phyloP scores from a whole-genome alignment of 2,113 vertebrate genomes.

The Raphicerus campestris region DNA sequence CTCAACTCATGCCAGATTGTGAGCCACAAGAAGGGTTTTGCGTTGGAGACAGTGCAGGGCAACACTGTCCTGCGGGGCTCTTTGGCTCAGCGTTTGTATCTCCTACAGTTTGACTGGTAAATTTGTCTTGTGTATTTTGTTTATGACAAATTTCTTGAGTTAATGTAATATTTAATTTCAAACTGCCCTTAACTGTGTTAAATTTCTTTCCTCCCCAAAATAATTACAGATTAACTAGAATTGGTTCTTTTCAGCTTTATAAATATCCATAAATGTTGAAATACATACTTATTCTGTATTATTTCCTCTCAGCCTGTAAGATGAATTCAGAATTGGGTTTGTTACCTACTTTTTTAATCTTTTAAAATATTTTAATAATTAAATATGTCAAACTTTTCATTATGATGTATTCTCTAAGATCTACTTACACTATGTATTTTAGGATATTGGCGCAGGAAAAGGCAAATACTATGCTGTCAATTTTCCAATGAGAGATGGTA shows the following conservation, averaged over 20 bases:
- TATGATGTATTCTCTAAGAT: neutral
- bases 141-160: neutral
- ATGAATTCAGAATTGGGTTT: neutral
- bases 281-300: neutral
- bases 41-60: neutral
- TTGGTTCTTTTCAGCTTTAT: neutral
- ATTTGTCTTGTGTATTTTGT: neutral
- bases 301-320: neutral
- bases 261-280: neutral
- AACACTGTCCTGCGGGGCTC: neutral
- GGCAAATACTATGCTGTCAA: conserved; percentile 91
- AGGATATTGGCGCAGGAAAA: conserved; percentile 96
- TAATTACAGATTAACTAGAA: neutral
- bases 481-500: conserved; percentile 89
- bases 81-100: neutral
- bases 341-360: neutral
- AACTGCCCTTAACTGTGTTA: neutral
- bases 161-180: neutral
- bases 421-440: neutral
- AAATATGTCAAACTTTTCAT: neutral
- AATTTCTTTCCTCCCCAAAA: neutral
- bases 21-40: neutral
- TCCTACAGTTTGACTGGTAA: neutral
- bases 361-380: neutral
- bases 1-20: neutral